Evolutionary conservation across 2,797 vertebrate species (phyloP), one percentile per base, ranked within the genome.

Genomic region (Miichthys miiuy): DNA sequence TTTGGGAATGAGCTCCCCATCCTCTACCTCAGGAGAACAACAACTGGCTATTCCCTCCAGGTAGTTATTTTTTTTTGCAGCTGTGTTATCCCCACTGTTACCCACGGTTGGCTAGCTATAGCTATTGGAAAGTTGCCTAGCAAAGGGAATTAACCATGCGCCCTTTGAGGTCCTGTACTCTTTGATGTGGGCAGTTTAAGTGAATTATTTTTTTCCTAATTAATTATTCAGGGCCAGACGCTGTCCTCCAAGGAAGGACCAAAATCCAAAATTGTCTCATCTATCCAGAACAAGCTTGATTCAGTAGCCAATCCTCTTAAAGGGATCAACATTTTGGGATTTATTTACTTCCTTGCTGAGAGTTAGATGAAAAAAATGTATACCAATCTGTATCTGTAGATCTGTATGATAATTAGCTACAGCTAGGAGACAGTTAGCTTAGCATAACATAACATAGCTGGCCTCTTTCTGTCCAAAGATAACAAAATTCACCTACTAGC

Each of bases 181-280:
- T 81, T 75, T 60, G 21, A 71, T 54, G 42, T 65, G 42, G 56
- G 38, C 46, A 14, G 18, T 70, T 71, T 70, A 20, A 61, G 47
- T 51, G 41, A 25, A 44, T 77, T 9, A 12, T 21, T 21, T 72
- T 72, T 65, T 68, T 34, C 18, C 44, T 16, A 27, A 56, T 30
- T 54, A 48, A 55, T 77, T 68, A 0, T 34, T 62, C 17, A 42
- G 16, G 14, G 47, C 5, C 25, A 23, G 25, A 41, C 17, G 52
- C 23, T 14, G 38, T 23, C 34, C 34, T 9, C 34, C 34, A 38
- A 38, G 34, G 34, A 9, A 38, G 8, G 8, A 38, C 34, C 23
- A 42, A 68, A 46, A 68, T 46, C 23, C 11, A 14, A 16, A 34
- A 51, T 17, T 42, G 21, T 44, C 25, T 42, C 20, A 1, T 68